Conservation (phyloP, 2,113 vertebrate species). For the Bolborhynchus lineola region DNA sequence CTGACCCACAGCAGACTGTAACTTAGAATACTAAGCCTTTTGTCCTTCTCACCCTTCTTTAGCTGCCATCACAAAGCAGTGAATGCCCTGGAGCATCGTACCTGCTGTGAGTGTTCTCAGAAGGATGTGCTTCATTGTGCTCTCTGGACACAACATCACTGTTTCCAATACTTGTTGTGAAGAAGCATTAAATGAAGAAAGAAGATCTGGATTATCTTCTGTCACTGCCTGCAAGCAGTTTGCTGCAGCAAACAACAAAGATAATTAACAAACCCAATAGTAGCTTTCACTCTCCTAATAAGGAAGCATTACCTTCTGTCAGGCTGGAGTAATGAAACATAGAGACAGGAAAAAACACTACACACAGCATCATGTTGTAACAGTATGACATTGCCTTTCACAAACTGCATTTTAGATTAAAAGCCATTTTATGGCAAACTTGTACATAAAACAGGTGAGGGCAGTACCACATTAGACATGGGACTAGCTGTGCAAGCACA, state of each 20-base stretch:
- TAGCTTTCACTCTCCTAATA: background rate
- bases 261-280: background rate
- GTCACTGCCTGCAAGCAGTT: constrained; percentile 95
- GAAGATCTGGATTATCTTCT: constrained; percentile 91
- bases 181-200: constrained; percentile 76
- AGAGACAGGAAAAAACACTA: background rate
- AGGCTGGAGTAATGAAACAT: background rate
- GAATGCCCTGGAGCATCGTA: background rate
- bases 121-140: constrained; percentile 81
- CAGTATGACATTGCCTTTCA: background rate
- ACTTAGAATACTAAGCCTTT: background rate
- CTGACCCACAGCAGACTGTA: fast-evolving
- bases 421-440: background rate
- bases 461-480: background rate
- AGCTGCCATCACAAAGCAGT: background rate
- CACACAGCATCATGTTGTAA: background rate
- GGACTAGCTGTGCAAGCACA: background rate
- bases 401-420: background rate
- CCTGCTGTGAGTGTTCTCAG: constrained; percentile 89
- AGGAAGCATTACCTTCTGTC: background rate
- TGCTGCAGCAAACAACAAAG: constrained; percentile 72
- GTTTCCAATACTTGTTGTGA: constrained; percentile 80
- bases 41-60: background rate
- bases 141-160: constrained; percentile 77
- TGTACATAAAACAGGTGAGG: background rate